phyloP scores from a whole-genome alignment of 2,113 vertebrate genomes.

The Morphnarchus princeps region DNA sequence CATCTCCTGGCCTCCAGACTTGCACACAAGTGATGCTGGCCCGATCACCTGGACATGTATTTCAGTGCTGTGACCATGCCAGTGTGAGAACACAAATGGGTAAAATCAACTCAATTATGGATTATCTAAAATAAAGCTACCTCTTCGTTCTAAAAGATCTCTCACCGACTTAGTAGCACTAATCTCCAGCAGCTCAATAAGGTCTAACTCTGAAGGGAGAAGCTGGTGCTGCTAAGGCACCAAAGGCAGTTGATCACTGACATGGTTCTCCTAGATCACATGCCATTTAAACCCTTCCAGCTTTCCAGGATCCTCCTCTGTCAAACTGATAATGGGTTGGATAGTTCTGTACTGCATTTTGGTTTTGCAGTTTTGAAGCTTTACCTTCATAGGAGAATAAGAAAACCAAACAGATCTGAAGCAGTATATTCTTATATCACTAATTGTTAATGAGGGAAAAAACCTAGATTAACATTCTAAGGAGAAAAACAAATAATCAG shows the following conservation, averaged over 20 bases:
- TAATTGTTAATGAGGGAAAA: background rate
- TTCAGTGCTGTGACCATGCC: background rate
- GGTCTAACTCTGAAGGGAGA: background rate
- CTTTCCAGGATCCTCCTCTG: background rate
- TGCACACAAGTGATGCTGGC: background rate
- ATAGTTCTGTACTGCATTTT: background rate
- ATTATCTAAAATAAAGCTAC: background rate
- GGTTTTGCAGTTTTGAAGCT: background rate
- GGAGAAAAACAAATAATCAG: background rate
- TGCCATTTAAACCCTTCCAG: background rate
- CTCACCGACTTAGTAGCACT: background rate
- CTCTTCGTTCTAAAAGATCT: background rate
- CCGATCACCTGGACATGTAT: background rate
- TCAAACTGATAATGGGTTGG: background rate
- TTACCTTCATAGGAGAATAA: background rate
- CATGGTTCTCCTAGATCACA: accelerated
- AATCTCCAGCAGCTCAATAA: background rate
- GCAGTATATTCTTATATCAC: background rate
- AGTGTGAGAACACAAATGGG: background rate
- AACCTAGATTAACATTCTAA: background rate
- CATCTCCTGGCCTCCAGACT: background rate
- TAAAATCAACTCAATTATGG: accelerated
- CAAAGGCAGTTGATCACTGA: accelerated
- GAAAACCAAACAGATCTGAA: background rate
- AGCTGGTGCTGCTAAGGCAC: background rate